These are phyloP conservation scores for Rostratula benghalensis DNA, from an alignment of 2,113 vertebrate species.

Conservation along the genomic window DNA sequence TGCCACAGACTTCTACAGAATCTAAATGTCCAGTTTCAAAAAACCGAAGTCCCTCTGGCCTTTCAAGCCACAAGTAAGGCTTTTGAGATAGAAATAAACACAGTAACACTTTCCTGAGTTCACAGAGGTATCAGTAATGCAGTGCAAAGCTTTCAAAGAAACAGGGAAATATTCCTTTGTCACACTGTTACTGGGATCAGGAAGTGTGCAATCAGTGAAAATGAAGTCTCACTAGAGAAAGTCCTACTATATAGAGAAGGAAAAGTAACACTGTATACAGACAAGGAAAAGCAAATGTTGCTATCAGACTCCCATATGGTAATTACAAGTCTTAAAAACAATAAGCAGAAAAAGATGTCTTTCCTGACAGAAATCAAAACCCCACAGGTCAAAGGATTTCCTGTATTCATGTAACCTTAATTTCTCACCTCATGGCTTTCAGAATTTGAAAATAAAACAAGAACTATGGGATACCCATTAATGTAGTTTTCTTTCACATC, in stretches of 20 bases:
- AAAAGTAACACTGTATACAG: not conserved
- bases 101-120: not conserved
- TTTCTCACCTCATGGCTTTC: not conserved
- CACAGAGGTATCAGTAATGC: not conserved
- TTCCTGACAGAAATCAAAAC: not conserved
- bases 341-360: not conserved
- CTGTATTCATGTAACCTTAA: not conserved
- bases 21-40: not conserved
- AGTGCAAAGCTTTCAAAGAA: not conserved
- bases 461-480: not conserved
- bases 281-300: not conserved
- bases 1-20: not conserved
- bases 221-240: not conserved
- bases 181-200: not conserved
- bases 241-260: accelerated
- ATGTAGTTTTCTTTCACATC: not conserved
- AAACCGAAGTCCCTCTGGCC: not conserved
- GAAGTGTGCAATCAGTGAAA: not conserved
- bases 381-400: not conserved
- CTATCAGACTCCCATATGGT: not conserved
- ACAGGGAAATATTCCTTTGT: not conserved
- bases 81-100: not conserved
- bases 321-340: not conserved
- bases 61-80: not conserved
- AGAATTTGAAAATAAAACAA: not conserved